Base-by-base conservation (phyloP, 2,888 invertebrate genomes). In the Apoda limacodes region DNA sequence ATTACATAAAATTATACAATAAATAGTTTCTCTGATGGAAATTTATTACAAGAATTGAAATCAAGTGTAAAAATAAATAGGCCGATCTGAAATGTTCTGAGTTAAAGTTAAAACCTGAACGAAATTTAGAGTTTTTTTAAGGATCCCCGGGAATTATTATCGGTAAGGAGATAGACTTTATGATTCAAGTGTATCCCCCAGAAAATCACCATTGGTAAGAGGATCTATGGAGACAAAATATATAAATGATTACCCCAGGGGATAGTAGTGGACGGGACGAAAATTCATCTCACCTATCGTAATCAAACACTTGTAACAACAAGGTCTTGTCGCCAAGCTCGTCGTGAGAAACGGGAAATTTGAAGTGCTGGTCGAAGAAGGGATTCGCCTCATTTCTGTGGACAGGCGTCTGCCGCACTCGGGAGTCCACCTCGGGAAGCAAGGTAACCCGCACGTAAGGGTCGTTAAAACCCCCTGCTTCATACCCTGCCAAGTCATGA, bases 331-430 rank as follows among this genome's bases (percentile, higher is more conserved):
- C 90, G 30, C 87, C 85, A 24, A 95, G 76, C 44, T 95, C 93
- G 46, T 95, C 94, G 47, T 92, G 90, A 9, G 93, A 92, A 5
- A 95, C 90, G 1, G 95, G 94, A 60, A 95, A 95, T 71, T 94
- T 95, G 75, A 95, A 95, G 60, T 91, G 90, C 60, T 95, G 93
- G 75, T 95, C 92, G 65, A 93, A 95, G 69, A 89, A 89, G 0
- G 94, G 94, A 68, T 93, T 92, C 5, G 89, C 85, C 49, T 93
- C 90, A 59, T 92, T 92, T 35, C 92, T 83, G 57, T 92, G 90
- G 25, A 93, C 91, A 9, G 88, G 86, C 0, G 94, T 93, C 65
- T 95, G 93, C 3, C 95, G 85, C 40, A 92, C 91, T 25, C 93
- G 85, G 22, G 86, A 85, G 65, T 95, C 95, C 9, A 95, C 91